Conservation (phyloP, 2,113 vertebrate genomes). For the Gopherus evgoodei region DNA sequence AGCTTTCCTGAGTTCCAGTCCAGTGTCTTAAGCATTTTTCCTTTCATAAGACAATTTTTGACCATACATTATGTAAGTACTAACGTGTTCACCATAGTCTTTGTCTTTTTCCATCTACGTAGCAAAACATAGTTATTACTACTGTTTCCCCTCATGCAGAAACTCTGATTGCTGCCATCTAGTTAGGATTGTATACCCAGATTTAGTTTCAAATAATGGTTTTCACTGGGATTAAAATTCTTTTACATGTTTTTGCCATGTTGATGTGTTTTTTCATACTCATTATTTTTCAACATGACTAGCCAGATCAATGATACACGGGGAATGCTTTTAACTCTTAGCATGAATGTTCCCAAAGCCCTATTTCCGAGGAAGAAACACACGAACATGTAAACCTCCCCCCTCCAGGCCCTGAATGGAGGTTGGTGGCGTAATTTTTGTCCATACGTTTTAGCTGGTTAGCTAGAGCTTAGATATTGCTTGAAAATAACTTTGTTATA, state of each 20-base stretch:
- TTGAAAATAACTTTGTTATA: neutral
- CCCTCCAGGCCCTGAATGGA: neutral
- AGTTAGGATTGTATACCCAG: neutral
- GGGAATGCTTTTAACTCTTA: neutral
- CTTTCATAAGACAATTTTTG: neutral
- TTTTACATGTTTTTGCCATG: neutral
- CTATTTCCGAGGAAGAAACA: neutral
- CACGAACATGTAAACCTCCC: neutral
- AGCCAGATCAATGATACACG: neutral
- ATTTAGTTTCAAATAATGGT: neutral
- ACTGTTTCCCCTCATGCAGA: neutral
- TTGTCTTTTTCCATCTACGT: neutral
- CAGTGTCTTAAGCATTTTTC: neutral
- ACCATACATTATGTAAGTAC: neutral
- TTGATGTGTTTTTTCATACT: neutral
- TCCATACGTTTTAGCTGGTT: neutral
- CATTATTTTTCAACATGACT: neutral
- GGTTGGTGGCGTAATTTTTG: neutral
- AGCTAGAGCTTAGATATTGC: neutral
- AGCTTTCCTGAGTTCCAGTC: neutral
- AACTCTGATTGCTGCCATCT: neutral
- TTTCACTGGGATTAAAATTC: neutral
- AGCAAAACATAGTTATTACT: neutral
- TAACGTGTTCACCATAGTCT: accelerated
- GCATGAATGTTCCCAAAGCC: neutral